Evolutionary conservation across 2,113 vertebrate genomes (phyloP), one percentile per base, ranked within the genome.

Genomic region (Saguinus midas): DNA sequence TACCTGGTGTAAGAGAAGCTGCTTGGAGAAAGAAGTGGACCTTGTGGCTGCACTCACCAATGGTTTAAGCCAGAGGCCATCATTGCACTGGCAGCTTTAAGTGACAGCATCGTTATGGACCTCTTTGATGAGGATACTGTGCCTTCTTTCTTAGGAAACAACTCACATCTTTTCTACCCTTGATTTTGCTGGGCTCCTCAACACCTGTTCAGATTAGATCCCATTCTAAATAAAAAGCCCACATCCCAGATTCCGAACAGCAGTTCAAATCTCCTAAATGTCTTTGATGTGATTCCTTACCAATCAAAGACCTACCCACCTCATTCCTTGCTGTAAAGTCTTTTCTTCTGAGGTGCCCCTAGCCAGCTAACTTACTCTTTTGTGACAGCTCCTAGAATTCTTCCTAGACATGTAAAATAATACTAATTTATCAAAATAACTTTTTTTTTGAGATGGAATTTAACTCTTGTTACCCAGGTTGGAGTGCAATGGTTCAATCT

Each of bases 1-100:
- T n/a, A 4, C 10, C 9, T 16, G 1, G 1, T 25, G 4, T 0
- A 0, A 17, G 29, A 61, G 14, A 37, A 48, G 57, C 43, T 20
- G n/a, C 12, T 17, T 45, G 6, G 0, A 14, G 35, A 45, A 25
- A 14, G 85, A 20, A 11, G 35, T 8, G 9, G n/a, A 3, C 8
- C 6, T 20, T 43, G 8, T 3, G 11, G 13, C 21, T 5, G 1
- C 12, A 8, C 23, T 35, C 1, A 35, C n/a, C 25, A 4, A 8
- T 13, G 1, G 48, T 5, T 5, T 58, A 10, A 52, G 18, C 25
- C n/a, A 18, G 4, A 14, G 12, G 52, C 8, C 17, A n/a, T 14
- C 5, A 1, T 6, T 16, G 10, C 6, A 27, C 35, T 7, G 8
- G 27, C 9, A 10, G 8, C 45, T 58, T n/a, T 7, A 66, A 14